phyloP scores from a whole-genome alignment of 2,797 vertebrate species.

The Pangasius mekongensis region DNA sequence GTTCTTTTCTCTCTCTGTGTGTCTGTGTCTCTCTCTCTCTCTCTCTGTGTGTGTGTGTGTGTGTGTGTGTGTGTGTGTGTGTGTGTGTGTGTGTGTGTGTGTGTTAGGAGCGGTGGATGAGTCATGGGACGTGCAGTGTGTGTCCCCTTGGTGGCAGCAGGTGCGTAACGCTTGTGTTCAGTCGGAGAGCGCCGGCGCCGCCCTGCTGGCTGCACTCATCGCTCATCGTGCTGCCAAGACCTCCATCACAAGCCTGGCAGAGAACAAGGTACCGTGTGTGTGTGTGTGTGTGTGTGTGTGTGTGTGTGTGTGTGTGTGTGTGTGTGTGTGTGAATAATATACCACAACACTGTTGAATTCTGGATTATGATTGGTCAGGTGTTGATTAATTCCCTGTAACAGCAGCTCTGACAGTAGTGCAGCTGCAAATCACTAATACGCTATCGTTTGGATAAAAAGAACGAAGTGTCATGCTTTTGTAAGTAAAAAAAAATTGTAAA shows the following conservation, averaged over 20 bases:
- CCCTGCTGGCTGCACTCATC: conserved; percentile 86
- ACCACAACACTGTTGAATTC: not conserved
- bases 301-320: not conserved
- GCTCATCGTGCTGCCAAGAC: conserved; percentile 83
- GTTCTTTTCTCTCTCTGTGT: not conserved
- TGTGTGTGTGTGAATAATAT: conserved; percentile 10
- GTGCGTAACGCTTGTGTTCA: conserved; percentile 87
- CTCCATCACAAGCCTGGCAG: conserved; percentile 76
- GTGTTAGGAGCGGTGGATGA: conserved; percentile 85
- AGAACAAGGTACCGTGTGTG: conserved; percentile 78
- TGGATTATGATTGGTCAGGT: not conserved
- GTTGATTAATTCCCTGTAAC: not conserved
- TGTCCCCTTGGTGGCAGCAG: conserved; percentile 98
- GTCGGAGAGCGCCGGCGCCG: conserved; percentile 84
- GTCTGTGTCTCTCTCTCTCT: not conserved
- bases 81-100: conserved; percentile 27
- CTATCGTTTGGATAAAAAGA: not conserved
- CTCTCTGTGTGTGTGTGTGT: not conserved
- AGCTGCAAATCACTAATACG: not conserved
- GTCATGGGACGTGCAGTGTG: conserved; percentile 89
- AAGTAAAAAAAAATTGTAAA: not conserved
- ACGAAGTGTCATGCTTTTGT: not conserved
- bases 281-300: not conserved
- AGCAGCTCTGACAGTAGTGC: too few species aligned
- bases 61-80: not conserved